Evolutionary conservation across 2,113 vertebrate species (phyloP).

Genomic region (Lota lota): DNA sequence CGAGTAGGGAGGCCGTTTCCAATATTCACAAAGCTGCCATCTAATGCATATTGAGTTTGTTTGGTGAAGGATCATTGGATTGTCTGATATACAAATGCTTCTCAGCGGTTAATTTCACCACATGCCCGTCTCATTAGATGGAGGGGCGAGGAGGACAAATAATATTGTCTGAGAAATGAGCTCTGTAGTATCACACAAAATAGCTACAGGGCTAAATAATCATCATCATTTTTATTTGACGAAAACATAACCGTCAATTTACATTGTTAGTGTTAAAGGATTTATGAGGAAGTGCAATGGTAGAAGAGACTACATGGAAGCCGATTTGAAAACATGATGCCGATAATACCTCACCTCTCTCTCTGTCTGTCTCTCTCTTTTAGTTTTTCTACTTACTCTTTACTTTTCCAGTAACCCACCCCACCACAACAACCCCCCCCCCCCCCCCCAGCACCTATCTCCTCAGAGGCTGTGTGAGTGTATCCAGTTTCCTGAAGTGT

Average conservation of each 20-base stretch:
- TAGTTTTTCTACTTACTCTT: constrained; percentile 22
- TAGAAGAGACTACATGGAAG: neutral
- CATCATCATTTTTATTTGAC: neutral
- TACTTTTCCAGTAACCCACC: neutral
- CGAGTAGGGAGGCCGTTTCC: constrained; percentile 54
- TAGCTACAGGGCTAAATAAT: constrained; percentile 13
- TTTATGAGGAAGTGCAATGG: neutral
- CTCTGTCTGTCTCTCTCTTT: neutral
- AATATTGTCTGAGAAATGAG: constrained; percentile 49
- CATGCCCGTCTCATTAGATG: constrained; percentile 64
- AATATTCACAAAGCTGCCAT: constrained; percentile 62
- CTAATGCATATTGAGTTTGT: constrained; percentile 74
- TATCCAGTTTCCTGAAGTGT: constrained; percentile 79
- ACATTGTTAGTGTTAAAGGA: constrained; percentile 12
- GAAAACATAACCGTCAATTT: constrained; percentile 14
- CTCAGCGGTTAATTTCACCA: constrained; percentile 68
- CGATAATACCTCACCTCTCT: no score
- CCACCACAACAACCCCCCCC: constrained; percentile 24
- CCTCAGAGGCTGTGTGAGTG: constrained; percentile 68
- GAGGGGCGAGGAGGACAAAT: constrained; percentile 41
- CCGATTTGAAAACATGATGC: no score
- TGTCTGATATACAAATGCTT: constrained; percentile 65
- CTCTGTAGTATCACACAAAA: constrained; percentile 34
- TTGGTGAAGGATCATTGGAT: constrained; percentile 74
- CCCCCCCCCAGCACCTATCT: constrained; percentile 26